Base-by-base conservation (phyloP, 2,888 invertebrate genomes). In the Nomada ferruginata region DNA sequence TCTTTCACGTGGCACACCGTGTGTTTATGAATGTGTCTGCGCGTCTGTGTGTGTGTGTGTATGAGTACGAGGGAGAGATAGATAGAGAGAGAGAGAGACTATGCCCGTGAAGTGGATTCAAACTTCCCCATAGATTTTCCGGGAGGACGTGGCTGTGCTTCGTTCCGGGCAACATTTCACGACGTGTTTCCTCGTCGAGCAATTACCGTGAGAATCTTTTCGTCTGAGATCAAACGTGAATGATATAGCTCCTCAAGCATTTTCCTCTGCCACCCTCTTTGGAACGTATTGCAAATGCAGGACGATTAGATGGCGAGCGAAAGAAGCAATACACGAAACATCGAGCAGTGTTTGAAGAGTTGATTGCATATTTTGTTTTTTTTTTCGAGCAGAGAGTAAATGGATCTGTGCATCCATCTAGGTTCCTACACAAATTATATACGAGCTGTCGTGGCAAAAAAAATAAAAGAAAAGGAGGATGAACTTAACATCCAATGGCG, bases 401-500 rank as follows among this genome's bases (percentile, higher is more conserved):
- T 11, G 15, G 47, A 36, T 53, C 36, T 1, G 23, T 44, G 29
- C 47, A 61, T 42, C 75, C 18, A 23, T n/a, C 68, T 50, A 13
- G 57, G 66, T 47, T 78, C 72, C 50, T 59, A 57, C 26, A 50
- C 52, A 20, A 65, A 59, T 47, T 66, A 57, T 26, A 57, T 57
- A 50, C 18, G 20, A 50, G 44, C 42, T 42, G n/a, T 53, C 15
- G 57, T 15, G 47, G n/a, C 23, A 66, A 57, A 42, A 59, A 59
- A 13, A 59, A 59, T 23, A 23, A 23, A 73, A 36, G 20, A 18
- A 59, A 50, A 23, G 79, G 69, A 79, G 70, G 73, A 71, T 36
- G 79, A 82, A 79, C 55, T 74, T 79, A 79, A 75, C 66, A 71
- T 79, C 74, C 82, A 79, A 75, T 82, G 70, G 74, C 65, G 79